Conservation (phyloP, 2,113 vertebrate species). For the Nycticorax nycticorax region DNA sequence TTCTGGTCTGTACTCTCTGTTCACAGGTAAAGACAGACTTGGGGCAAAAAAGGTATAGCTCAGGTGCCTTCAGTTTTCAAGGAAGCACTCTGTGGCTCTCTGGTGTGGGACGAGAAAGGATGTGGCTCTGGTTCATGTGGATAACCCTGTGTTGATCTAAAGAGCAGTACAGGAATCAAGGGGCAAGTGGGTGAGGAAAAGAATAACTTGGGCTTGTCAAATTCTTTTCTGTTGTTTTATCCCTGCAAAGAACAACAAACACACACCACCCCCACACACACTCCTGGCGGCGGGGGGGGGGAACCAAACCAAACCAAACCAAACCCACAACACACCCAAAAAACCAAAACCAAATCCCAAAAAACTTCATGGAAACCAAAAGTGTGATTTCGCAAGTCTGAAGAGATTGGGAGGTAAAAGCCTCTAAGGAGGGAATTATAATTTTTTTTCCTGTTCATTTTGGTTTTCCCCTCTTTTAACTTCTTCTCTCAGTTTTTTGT, state of each 20-base stretch:
- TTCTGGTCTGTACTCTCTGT: neutral
- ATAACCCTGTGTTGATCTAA: neutral
- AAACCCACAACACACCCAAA: neutral
- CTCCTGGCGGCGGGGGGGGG: no score
- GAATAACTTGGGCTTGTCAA: neutral
- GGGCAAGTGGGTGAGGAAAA: neutral
- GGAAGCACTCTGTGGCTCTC: neutral
- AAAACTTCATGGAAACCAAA: neutral
- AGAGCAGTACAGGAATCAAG: neutral
- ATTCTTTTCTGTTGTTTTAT: neutral
- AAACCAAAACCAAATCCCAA: no score
- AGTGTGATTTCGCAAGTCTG: neutral
- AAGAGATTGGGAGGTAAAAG: neutral
- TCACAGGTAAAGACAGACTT: neutral
- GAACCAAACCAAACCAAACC: neutral
- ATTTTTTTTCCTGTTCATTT: neutral
- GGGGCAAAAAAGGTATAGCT: accelerated
- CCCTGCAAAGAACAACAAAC: neutral
- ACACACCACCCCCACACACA: no score
- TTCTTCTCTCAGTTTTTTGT: neutral
- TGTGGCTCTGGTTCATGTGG: neutral
- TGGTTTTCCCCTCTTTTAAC: neutral
- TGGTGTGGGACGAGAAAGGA: neutral
- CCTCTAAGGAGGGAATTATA: neutral
- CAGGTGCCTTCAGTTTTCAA: neutral